A percentile compares a stretch with the other conserved stretches of the same genome.
Evolutionary conservation across 2,113 vertebrate species (phyloP).

Genomic region (Xenopus borealis): DNA sequence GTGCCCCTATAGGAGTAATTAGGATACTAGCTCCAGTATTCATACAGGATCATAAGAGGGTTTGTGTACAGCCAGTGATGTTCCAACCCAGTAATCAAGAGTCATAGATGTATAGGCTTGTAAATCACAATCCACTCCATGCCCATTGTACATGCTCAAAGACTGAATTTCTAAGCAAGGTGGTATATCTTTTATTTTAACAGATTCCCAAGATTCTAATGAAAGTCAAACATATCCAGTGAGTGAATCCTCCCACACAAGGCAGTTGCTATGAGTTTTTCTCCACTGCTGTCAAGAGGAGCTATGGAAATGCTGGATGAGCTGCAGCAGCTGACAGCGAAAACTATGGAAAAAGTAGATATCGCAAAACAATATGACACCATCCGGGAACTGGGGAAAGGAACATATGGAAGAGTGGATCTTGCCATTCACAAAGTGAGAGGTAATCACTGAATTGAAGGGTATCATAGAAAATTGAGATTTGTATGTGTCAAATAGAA

Average conservation of each 20-base stretch:
- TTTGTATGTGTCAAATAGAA: too few species aligned
- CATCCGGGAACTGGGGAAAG: constrained; percentile 73
- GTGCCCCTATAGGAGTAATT: too few species aligned
- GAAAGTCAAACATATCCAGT: not conserved
- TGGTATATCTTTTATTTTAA: not conserved
- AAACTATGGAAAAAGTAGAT: constrained; percentile 69
- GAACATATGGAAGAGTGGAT: constrained; percentile 75
- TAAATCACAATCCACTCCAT: too few species aligned
- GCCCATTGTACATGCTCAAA: too few species aligned
- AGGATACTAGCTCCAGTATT: too few species aligned
- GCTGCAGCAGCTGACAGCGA: constrained; percentile 69
- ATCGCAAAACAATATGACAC: constrained; percentile 74
- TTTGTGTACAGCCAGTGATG: too few species aligned
- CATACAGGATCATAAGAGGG: too few species aligned
- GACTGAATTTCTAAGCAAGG: too few species aligned
- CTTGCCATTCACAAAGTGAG: constrained; percentile 72
- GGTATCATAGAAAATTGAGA: too few species aligned
- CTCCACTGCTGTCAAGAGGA: constrained; percentile 65
- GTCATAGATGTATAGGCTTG: too few species aligned
- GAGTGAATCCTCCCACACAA: not conserved
- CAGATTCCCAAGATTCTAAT: constrained; percentile 19
- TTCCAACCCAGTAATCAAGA: too few species aligned
- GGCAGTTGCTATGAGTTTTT: constrained; percentile 65
- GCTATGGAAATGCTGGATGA: constrained; percentile 74
- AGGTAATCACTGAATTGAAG: constrained; percentile 54